A percentile compares a stretch with the other conserved stretches of the same genome.
phyloP scores from a whole-genome alignment of 2,113 vertebrate genomes.

The Pachypanchax playfairii region DNA sequence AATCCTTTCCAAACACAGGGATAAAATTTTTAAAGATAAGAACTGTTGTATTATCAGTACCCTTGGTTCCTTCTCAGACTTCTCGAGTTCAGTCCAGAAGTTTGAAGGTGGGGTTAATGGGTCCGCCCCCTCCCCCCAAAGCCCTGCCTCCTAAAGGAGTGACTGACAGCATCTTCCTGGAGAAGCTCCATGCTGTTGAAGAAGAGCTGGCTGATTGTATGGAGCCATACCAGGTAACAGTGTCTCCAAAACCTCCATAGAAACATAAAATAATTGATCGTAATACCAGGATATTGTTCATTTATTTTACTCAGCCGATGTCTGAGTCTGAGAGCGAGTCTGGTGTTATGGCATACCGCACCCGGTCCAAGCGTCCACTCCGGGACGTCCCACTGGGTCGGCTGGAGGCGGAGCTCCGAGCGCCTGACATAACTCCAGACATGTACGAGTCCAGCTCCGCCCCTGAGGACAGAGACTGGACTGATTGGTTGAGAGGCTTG shows the following conservation, averaged over 20 bases:
- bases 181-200: constrained; percentile 93
- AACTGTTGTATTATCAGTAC: no score
- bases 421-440: constrained; percentile 94
- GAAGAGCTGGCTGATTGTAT: constrained; percentile 90
- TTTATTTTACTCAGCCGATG: constrained; percentile 20
- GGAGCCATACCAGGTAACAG: constrained; percentile 89
- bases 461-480: constrained; percentile 92
- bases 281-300: neutral
- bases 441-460: constrained; percentile 89
- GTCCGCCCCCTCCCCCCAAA: constrained; percentile 87
- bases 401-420: constrained; percentile 91
- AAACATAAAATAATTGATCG: no score
- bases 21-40: no score
- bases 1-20: no score
- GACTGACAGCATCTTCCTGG: constrained; percentile 89
- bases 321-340: constrained; percentile 46
- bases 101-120: constrained; percentile 87
- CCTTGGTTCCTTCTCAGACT: constrained; percentile 38
- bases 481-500: constrained; percentile 90
- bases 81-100: constrained; percentile 67
- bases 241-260: no score
- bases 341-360: constrained; percentile 90
- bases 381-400: constrained; percentile 88
- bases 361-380: constrained; percentile 90
- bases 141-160: constrained; percentile 67